Base-by-base conservation (phyloP, 2,888 invertebrate species). In the Oscheius sp. region DNA sequence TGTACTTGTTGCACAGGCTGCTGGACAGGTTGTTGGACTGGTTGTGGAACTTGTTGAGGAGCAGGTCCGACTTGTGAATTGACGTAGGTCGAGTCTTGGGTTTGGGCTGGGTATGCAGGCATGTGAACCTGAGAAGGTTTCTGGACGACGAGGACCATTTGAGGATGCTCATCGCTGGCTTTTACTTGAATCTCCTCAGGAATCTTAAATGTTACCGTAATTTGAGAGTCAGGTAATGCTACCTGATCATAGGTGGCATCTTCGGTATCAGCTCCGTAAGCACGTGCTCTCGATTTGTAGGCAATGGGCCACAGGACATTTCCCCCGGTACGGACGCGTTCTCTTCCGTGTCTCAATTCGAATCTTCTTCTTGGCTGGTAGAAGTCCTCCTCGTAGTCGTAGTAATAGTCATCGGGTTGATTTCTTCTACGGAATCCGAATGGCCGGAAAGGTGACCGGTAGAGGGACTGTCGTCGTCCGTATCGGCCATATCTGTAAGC, bases 321-420 rank as follows among this genome's bases (percentile, higher is more conserved):
- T 45, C 45, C 25, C 2, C 25, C 49, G 46, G 49, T 64, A 16
- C 64, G 23, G 29, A 64, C 25, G 25, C 66, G 49, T n/a, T 23
- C 46, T 5, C 52, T 16, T 64, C 46, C 49, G 23, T 35, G 23
- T 21, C 35, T 66, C 16, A 61, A 1, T 21, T 61, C 61, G 61
- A 61, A 61, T 25, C 35, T 7, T 25, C 66, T 49, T 49, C 69
- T 74, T 63, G 49, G 74, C 16, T 29, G 55, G 18, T 74, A 69
- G 49, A 43, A 52, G 9, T 66, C 66, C 12, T 79, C 77, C 49
- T 79, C 77, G 35, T 79, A 76, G 64, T 79, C 77, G 35, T 77
- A 74, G 41, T 68, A 52, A 58, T 77, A 79, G 63, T 75, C 75
- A 53, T 79, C 77, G 3, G 75, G 29, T 68, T 73, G 58, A 23